Conservation (phyloP, 2,888 invertebrate species). For the Rambutsinella grinnellia region DNA sequence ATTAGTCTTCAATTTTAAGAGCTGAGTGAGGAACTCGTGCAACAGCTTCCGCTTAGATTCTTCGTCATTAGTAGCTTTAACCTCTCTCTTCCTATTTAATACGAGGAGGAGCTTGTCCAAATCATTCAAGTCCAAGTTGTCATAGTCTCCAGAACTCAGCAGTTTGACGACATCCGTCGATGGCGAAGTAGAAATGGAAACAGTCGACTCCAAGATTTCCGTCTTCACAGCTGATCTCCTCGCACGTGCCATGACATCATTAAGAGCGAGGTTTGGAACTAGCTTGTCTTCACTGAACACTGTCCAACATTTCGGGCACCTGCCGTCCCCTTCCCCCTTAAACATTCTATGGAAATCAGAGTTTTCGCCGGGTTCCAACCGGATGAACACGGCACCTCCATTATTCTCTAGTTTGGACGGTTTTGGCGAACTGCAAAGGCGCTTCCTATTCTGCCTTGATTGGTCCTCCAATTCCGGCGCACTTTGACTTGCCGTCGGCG, state of each 20-base stretch:
- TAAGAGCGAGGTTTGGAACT: slow-evolving; percentile 88
- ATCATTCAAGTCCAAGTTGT: slow-evolving; percentile 81
- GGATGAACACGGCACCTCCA: not conserved
- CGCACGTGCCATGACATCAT: slow-evolving; percentile 76
- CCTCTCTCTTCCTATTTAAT: slow-evolving; percentile 82
- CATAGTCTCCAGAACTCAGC: slow-evolving; percentile 71
- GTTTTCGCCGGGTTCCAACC: slow-evolving; percentile 1
- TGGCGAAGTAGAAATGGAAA: slow-evolving; percentile 69
- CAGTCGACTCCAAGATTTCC: slow-evolving; percentile 39
- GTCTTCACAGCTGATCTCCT: slow-evolving; percentile 72
- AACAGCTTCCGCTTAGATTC: slow-evolving; percentile 85
- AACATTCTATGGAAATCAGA: slow-evolving; percentile 70
- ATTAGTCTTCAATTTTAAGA: slow-evolving; percentile 80
- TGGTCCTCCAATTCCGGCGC: too few relatives aligned
- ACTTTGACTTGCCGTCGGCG: too few relatives aligned
- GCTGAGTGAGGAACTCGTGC: slow-evolving; percentile 84
- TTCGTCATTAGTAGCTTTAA: slow-evolving; percentile 84
- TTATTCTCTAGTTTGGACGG: not conserved
- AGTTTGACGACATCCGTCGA: slow-evolving; percentile 65
- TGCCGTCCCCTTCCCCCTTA: slow-evolving; percentile 76
- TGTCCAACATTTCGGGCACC: slow-evolving; percentile 89
- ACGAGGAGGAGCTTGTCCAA: slow-evolving; percentile 86
- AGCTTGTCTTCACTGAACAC: slow-evolving; percentile 78
- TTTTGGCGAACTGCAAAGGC: too few relatives aligned
- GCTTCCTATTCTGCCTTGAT: too few relatives aligned